Evolutionary conservation across 2,797 vertebrate species (phyloP), one percentile per base, ranked within the genome.

Genomic region (Hyperoplus lanceolatus): DNA sequence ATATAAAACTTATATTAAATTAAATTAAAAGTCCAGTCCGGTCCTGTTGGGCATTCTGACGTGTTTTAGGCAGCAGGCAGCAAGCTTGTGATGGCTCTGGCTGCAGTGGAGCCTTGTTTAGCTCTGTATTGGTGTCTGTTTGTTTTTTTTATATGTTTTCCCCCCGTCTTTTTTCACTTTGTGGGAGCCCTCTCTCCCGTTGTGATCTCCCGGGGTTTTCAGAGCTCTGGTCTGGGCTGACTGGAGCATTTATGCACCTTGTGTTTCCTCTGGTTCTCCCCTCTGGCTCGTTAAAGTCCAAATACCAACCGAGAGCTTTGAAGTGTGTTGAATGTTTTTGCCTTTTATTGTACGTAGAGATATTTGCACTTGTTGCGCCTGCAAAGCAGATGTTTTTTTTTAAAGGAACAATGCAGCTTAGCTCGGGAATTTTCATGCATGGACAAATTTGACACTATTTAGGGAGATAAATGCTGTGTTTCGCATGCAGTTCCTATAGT

Each of bases 251-350:
- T 88, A 77, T 85, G 84, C 90, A 92, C 87, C 87, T 93, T 87
- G 86, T 89, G 77, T 88, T 88, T 83, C 86, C 87, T 73, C 53
- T 80, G 6, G 86, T 80, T 82, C 88, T 83, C 85, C 87, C 87
- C 78, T 81, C 85, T 80, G 77, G 90, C 92, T 93, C 66, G 83
- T 94, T 91, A 92, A 93, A 93, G 65, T 77, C 85, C 60, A 79
- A 92, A 94, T 94, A 94, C 92, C 93, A 76, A 29, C 50, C 66
- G 6, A 13, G 59, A 16, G 72, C 94, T 94, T 94, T 95, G 93
- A 94, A 94, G 93, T 92, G 84, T 69, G 78, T 89, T 87, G 80
- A 77, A 77, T 68, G 55, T 54, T 15, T 79, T 51, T 63, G 56
- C 59, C 42, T 88, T 91, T 88, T 81, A 85, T 86, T 88, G 72